Conservation (phyloP, 2,797 vertebrate genomes). For the Microchirus variegatus region DNA sequence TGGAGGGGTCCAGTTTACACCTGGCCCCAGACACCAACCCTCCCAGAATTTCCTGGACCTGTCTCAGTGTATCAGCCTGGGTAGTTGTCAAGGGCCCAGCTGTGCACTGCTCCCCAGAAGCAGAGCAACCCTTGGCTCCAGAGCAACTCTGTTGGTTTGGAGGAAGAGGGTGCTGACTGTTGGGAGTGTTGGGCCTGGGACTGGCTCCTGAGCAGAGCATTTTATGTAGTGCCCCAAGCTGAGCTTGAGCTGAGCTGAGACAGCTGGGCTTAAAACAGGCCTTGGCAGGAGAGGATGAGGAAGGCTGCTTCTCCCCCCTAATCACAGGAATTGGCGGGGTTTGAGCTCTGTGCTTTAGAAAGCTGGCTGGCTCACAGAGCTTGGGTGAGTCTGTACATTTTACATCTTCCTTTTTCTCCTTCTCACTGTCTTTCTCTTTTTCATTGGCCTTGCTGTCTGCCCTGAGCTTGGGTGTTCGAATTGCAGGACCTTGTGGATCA, state of each 20-base stretch:
- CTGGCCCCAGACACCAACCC: slow-evolving; percentile 83
- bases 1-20: slow-evolving; percentile 78
- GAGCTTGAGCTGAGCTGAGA: slow-evolving; percentile 78
- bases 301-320: slow-evolving; percentile 70
- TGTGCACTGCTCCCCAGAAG: slow-evolving; percentile 55
- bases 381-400: slow-evolving; percentile 65
- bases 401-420: slow-evolving; percentile 57
- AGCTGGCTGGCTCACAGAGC: slow-evolving; percentile 68
- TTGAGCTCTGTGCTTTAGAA: slow-evolving; percentile 76
- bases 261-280: slow-evolving; percentile 79
- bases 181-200: slow-evolving; percentile 66
- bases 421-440: slow-evolving; percentile 66
- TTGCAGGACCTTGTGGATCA: slow-evolving; percentile 45
- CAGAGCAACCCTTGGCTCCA: slow-evolving; percentile 64
- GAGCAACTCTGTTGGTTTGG: slow-evolving; percentile 72
- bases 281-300: slow-evolving; percentile 76
- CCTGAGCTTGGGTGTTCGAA: slow-evolving; percentile 62
- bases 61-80: slow-evolving; percentile 80
- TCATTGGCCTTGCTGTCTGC: slow-evolving; percentile 65
- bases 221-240: slow-evolving; percentile 79
- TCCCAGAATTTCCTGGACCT: slow-evolving; percentile 85
- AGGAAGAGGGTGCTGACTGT: slow-evolving; percentile 68
- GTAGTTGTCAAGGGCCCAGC: slow-evolving; percentile 62
- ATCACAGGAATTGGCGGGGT: slow-evolving; percentile 71
- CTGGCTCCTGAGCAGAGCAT: slow-evolving; percentile 81